Percentiles rank a stretch among this genome's conserved stretches.
phyloP scores from a whole-genome alignment of 2,113 vertebrate species.

The Sigmodon hispidus region DNA sequence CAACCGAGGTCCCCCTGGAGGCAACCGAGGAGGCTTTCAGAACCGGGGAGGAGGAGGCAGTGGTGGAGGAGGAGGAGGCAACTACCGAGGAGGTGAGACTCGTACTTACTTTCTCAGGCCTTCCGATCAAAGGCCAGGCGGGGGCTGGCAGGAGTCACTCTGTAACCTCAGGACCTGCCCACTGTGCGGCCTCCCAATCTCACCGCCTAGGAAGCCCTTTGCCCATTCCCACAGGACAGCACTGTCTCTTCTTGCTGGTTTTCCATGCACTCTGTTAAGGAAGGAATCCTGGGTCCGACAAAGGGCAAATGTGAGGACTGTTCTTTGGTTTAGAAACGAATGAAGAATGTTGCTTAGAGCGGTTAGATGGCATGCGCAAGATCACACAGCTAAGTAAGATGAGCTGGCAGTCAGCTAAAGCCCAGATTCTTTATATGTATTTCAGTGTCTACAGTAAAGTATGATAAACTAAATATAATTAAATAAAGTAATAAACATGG shows the following conservation, averaged over 20 bases:
- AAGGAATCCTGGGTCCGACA: not conserved
- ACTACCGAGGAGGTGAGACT: slow-evolving; percentile 83
- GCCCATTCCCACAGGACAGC: not conserved
- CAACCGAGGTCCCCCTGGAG: slow-evolving; percentile 85
- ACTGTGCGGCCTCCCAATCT: not conserved
- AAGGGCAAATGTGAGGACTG: not conserved
- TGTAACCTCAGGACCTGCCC: not conserved
- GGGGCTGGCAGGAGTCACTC: not conserved
- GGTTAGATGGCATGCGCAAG: not conserved
- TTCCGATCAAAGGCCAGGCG: not conserved
- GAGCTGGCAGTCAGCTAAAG: not conserved
- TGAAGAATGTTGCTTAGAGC: not conserved
- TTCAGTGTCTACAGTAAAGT: not conserved
- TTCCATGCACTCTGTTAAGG: not conserved
- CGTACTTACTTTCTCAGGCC: not conserved
- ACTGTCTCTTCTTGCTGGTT: not conserved
- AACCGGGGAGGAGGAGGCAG: slow-evolving; percentile 82
- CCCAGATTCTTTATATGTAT: not conserved
- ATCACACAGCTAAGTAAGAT: not conserved
- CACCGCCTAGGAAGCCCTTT: not conserved
- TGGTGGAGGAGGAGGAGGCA: slow-evolving; percentile 85
- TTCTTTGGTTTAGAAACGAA: not conserved
- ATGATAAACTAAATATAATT: not conserved
- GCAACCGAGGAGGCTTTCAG: slow-evolving; percentile 83
- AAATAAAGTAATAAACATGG: not conserved